Evolutionary conservation across 2,113 vertebrate genomes (phyloP).

Genomic region (Calypte anna): DNA sequence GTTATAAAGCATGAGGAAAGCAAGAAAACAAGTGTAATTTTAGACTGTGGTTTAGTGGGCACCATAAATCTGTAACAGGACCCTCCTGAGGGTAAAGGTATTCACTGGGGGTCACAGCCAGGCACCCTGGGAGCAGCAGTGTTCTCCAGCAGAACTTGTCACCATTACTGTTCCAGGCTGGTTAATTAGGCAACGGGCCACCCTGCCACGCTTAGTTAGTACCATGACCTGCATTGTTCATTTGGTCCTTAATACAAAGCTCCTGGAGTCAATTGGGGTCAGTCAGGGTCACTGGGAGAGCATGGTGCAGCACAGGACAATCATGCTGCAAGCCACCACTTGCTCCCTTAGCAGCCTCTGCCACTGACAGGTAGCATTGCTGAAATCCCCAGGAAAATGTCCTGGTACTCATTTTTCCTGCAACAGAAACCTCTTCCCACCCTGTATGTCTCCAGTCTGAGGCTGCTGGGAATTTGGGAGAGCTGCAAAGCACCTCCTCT

Average conservation of each 20-base stretch:
- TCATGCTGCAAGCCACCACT: background rate
- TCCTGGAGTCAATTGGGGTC: conserved; percentile 12
- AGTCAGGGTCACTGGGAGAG: background rate
- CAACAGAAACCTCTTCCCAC: background rate
- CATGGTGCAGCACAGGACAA: background rate
- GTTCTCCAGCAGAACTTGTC: background rate
- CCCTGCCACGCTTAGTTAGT: conserved; percentile 28
- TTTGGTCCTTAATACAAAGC: conserved; percentile 14
- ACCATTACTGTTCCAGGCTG: conserved; percentile 6
- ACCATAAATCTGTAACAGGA: background rate
- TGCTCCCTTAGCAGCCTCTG: background rate
- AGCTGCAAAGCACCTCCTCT: background rate
- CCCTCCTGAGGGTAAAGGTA: background rate
- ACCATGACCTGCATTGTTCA: conserved; percentile 33
- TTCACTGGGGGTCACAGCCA: background rate
- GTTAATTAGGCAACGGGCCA: conserved; percentile 53
- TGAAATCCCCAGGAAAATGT: fast-evolving
- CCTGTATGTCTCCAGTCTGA: background rate
- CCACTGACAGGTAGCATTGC: background rate
- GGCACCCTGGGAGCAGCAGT: background rate
- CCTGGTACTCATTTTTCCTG: background rate
- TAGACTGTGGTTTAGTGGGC: fast-evolving
- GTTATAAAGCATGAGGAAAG: background rate
- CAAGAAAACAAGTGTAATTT: background rate
- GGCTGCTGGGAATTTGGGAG: background rate